Evolutionary conservation across 2,888 invertebrate species (phyloP), one percentile per base, ranked within the genome.

Genomic region (Endomychus coccineus): DNA sequence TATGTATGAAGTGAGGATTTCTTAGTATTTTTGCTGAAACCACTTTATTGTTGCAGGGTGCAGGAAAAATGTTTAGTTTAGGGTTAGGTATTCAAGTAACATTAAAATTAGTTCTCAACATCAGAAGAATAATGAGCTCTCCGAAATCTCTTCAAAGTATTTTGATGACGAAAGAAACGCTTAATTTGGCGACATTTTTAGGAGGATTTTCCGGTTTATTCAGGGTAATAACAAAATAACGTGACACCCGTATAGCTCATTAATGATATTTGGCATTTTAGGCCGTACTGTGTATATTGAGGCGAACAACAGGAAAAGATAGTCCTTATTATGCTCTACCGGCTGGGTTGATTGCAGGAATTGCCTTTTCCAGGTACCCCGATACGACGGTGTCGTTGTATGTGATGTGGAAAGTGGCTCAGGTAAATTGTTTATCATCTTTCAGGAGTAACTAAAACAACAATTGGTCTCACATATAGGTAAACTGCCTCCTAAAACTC

Each of bases 301-400:
- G 88, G 36, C 73, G 78, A 65, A 44, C 66, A 1, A 70, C 71
- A 7, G 71, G 75, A 16, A 70, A 68, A 49, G 83, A 86, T 59
- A 71, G 74, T 37, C 66, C 74, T 6, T 51, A 67, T 9, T 74
- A 77, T 59, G 83, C 83, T 1, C 62, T 83, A 48, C 74, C 82
- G 21, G 80, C 85, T 4, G 85, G 83, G 11, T 64, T 83, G 35
- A 49, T 83, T 10, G 81, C 83, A 3, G 83, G 84, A 24, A 60
- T 75, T 29, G 71, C 81, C 19, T 84, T 88, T 69, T 66, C 71
- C 15, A 75, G 78, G 49, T 87, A 82, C 64, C 83, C 83, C 17
- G 83, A 82, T 54, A 78, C 78, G 24, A 82, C 84, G 1, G 73
- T 88, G 32, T 80, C 87, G n/a, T 69, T 88, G 16, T 89, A 88